Evolutionary conservation across 2,888 invertebrate genomes (phyloP).

Genomic region (Campaea margaritaria): DNA sequence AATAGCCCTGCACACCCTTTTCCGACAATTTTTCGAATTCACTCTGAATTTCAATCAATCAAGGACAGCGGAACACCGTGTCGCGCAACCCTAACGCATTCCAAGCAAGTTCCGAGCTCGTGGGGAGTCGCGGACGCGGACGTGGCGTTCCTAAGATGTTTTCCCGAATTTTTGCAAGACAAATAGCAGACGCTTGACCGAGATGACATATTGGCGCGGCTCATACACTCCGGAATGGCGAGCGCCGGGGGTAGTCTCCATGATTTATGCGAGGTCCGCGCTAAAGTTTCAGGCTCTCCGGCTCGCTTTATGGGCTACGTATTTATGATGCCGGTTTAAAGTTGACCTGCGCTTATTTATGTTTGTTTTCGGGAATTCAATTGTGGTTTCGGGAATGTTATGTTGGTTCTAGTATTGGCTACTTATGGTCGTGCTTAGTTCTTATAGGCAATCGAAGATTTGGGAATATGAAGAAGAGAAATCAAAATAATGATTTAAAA

Average conservation of each 20-base stretch:
- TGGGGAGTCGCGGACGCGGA: conserved; percentile 7
- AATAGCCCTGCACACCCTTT: conserved; percentile 33
- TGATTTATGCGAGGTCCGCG: conserved; percentile 59
- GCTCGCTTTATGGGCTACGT: conserved; percentile 65
- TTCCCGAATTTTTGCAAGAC: conserved; percentile 81
- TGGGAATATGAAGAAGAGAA: too few relatives aligned
- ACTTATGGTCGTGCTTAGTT: conserved; percentile 15
- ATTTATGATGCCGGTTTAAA: conserved; percentile 70
- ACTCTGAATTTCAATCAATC: conserved; percentile 42
- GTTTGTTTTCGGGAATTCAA: conserved; percentile 48
- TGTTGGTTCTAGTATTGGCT: conserved; percentile 31
- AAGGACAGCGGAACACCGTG: conserved; percentile 25
- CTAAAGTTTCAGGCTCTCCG: conserved; percentile 58
- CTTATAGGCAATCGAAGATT: too few relatives aligned
- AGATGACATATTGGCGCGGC: conserved; percentile 77
- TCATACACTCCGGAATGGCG: conserved; percentile 73
- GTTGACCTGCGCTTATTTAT: conserved; percentile 58
- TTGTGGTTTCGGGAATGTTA: conserved; percentile 43
- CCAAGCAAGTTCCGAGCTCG: conserved; percentile 29
- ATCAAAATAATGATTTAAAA: too few relatives aligned
- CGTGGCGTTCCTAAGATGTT: conserved; percentile 73
- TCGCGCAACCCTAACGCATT: conserved; percentile 54
- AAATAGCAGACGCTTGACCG: conserved; percentile 77
- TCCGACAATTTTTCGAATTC: conserved; percentile 27
- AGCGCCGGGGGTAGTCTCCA: conserved; percentile 43